phyloP scores from a whole-genome alignment of 2,113 vertebrate species.

The Heterotis niloticus region DNA sequence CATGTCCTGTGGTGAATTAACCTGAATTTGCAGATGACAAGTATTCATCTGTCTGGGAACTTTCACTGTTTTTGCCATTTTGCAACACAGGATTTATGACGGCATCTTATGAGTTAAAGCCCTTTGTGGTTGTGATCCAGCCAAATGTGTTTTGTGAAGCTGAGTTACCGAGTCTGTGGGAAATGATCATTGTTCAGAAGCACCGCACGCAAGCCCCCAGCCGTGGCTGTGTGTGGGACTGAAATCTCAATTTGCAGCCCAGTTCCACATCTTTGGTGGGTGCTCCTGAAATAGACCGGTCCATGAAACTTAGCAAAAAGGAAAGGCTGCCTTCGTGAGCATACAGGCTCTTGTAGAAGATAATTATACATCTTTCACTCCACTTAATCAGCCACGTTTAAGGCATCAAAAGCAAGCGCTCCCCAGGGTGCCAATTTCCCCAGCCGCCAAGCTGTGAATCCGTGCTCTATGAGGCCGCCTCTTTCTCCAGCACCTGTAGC shows the following conservation, averaged over 20 bases:
- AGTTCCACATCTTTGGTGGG: background rate
- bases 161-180: too few species aligned
- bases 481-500: slow-evolving; percentile 3
- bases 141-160: too few species aligned
- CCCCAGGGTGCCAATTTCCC: slow-evolving; percentile 22
- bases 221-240: background rate
- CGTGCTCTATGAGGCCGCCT: background rate
- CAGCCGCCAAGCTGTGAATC: slow-evolving; percentile 24
- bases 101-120: too few species aligned
- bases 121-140: too few species aligned
- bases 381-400: slow-evolving; percentile 28
- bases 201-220: background rate
- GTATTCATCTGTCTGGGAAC: too few species aligned
- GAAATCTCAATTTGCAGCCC: background rate
- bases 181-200: too few species aligned
- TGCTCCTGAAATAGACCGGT: background rate
- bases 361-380: slow-evolving; percentile 26
- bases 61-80: too few species aligned
- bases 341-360: slow-evolving; percentile 19
- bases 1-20: too few species aligned
- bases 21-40: too few species aligned
- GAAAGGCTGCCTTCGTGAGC: background rate
- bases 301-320: background rate
- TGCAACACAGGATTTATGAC: too few species aligned
- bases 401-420: slow-evolving; percentile 13